phyloP scores from a whole-genome alignment of 2,113 vertebrate species.

The Emydura subglobosa region DNA sequence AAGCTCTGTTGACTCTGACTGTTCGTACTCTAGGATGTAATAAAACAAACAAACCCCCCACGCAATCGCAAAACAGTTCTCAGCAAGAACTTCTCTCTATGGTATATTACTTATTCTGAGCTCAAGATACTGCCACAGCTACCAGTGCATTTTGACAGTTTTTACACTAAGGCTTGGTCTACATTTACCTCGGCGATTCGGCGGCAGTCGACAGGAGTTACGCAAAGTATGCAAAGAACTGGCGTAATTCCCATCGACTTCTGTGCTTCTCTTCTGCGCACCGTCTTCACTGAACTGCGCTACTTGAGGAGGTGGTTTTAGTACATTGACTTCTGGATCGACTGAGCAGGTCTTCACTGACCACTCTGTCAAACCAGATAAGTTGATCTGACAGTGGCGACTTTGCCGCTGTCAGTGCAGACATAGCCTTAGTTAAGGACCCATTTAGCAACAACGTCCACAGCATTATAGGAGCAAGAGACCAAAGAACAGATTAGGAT shows the following conservation, averaged over 20 bases:
- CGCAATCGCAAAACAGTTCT: not conserved
- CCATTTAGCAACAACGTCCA: not conserved
- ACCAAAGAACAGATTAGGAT: not conserved
- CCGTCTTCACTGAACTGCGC: no score
- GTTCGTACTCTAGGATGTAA: constrained; percentile 53
- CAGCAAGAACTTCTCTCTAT: not conserved
- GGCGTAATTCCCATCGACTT: no score
- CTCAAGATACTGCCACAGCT: not conserved
- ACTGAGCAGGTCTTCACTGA: no score
- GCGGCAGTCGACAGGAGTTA: no score
- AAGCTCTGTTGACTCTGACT: constrained; percentile 62
- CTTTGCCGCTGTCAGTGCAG: no score
- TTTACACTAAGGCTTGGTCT: not conserved
- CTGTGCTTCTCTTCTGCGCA: no score
- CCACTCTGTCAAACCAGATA: no score
- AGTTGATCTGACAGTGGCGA: no score
- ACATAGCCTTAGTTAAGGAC: not conserved
- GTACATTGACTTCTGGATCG: no score
- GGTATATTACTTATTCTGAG: not conserved
- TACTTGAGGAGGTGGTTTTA: no score
- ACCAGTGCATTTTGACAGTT: not conserved
- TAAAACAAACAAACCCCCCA: constrained; percentile 33
- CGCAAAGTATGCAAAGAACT: no score
- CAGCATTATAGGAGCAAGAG: not conserved
- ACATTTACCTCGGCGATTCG: no score